Conservation (phyloP, 2,113 vertebrate species). For the Alexandromys fortis region DNA sequence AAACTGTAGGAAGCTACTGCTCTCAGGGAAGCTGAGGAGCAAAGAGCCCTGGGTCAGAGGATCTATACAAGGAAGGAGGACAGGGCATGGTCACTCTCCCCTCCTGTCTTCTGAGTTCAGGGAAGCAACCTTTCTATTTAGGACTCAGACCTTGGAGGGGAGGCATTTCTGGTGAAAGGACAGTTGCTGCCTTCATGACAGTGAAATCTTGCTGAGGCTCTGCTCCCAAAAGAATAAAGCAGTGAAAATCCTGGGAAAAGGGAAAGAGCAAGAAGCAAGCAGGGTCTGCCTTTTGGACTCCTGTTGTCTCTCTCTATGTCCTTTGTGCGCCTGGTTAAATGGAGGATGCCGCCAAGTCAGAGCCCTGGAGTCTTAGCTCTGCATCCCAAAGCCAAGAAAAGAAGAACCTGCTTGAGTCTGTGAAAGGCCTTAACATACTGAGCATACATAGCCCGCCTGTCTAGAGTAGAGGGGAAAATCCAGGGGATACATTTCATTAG, state of each 20-base stretch:
- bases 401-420: not conserved
- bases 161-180: not conserved
- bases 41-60: not conserved
- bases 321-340: not conserved
- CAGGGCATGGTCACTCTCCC: not conserved
- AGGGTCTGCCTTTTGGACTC: not conserved
- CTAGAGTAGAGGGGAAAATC: not conserved
- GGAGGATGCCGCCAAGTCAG: not conserved
- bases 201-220: not conserved
- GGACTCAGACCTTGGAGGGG: not conserved
- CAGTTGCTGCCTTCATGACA: rapidly evolving
- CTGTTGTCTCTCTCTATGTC: not conserved
- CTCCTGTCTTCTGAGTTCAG: not conserved
- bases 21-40: not conserved
- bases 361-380: not conserved
- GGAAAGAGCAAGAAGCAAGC: not conserved
- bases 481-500: not conserved
- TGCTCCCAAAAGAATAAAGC: not conserved
- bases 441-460: not conserved
- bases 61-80: not conserved
- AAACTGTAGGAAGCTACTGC: not conserved
- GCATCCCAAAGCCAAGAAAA: rapidly evolving
- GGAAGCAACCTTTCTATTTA: rapidly evolving
- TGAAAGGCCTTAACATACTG: not conserved
- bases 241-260: not conserved